These are phyloP conservation scores for Etheostoma nigrum DNA, from an alignment of 2,797 vertebrate species.

Conservation along the genomic window DNA sequence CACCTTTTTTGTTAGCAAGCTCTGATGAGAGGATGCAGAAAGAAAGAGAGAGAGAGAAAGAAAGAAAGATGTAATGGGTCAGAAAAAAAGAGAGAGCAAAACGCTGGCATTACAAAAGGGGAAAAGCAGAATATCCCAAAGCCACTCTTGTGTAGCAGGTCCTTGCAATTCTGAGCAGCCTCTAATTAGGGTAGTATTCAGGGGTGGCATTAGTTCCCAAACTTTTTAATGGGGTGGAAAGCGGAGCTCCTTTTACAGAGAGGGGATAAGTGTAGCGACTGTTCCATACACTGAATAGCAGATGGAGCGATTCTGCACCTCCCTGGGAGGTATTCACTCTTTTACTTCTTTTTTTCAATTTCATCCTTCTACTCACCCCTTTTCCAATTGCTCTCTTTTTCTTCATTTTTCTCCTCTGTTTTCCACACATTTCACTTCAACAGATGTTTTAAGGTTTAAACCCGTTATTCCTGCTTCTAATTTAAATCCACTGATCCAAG, in stretches of 20 bases:
- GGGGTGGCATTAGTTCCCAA: slow-evolving; percentile 92
- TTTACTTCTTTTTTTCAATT: slow-evolving; percentile 56
- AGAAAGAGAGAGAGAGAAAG: slow-evolving; percentile 65
- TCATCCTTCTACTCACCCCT: slow-evolving; percentile 66
- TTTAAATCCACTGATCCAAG: background rate
- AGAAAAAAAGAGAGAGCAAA: slow-evolving; percentile 75
- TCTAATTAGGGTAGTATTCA: slow-evolving; percentile 92
- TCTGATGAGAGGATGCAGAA: slow-evolving; percentile 35
- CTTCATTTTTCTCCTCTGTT: slow-evolving; percentile 13
- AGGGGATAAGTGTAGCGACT: slow-evolving; percentile 91
- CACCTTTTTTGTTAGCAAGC: slow-evolving; percentile 37
- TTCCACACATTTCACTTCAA: slow-evolving; percentile 20
- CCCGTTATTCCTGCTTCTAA: background rate
- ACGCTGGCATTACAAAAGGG: slow-evolving; percentile 70
- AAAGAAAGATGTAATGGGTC: slow-evolving; percentile 59
- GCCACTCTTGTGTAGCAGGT: slow-evolving; percentile 77
- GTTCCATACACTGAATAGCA: slow-evolving; percentile 86
- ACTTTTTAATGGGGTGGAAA: slow-evolving; percentile 93
- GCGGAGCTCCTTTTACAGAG: slow-evolving; percentile 88
- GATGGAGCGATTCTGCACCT: slow-evolving; percentile 85
- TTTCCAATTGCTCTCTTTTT: slow-evolving; percentile 56
- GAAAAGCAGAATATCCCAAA: slow-evolving; percentile 68
- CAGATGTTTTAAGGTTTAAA: background rate
- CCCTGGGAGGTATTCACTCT: slow-evolving; percentile 86
- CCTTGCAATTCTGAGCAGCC: slow-evolving; percentile 79